Evolutionary conservation across 2,113 vertebrate genomes (phyloP), one percentile per base, ranked within the genome.

Genomic region (Ptychochromis oligacanthus): DNA sequence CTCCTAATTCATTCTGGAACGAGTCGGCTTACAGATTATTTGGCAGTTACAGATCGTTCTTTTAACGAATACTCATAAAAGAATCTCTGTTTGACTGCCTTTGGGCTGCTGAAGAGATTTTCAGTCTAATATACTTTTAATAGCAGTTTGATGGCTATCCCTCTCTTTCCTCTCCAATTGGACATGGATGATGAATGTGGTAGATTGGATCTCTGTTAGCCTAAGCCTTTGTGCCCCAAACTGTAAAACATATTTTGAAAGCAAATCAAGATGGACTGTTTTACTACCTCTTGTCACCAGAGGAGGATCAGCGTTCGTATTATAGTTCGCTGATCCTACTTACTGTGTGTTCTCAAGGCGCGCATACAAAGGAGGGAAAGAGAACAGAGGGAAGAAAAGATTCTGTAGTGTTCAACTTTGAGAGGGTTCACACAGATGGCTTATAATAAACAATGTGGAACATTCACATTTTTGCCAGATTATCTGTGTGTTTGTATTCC

Each of bases 381-480:
- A 84, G 87, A 86, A 84, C 55, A 81, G 84, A 87, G 85, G 67
- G 82, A 92, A 83, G 56, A 85, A 87, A 90, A 77, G 76, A 91
- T 88, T 90, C 57, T 60, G 79, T 54, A 74, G 54, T 87, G 90
- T 91, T 93, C 81, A 92, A 88, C 80, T 92, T 86, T 89, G 75
- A 84, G 85, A 86, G 86, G 86, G 91, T 95, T 95, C 90, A 89
- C 87, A 91, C 94, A 95, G 93, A 95, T 95, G 95, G 91, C 75
- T 92, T 89, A 93, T 89, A 85, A 93, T 94, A 94, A 95, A 93
- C 92, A 93, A 86, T 87, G 86, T 90, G 81, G 87, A 92, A 90
- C 88, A 75, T 87, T 90, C 87, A 90, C 91, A 92, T 93, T 94
- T 94, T 91, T 94, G 91, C 85, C 87, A 93, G 89, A 95, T 93